Base-by-base conservation (phyloP, 2,113 vertebrate genomes). In the Syngnathoides biaculeatus region DNA sequence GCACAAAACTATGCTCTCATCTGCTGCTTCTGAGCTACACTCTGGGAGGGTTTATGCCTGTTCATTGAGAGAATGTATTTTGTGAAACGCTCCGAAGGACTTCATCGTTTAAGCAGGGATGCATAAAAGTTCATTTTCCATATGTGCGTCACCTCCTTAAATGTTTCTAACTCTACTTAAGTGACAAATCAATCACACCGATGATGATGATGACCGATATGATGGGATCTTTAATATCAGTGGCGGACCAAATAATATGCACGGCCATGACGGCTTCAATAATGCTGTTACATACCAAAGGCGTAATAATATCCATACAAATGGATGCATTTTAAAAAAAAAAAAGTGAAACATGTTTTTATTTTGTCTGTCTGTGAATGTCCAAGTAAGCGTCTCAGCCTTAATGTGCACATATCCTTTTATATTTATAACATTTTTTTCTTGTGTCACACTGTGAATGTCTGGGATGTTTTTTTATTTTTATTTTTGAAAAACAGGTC, bases 361-460 rank as follows among this genome's bases (percentile, higher is more conserved):
- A 35, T 77, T 79, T 42, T 75, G 64, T 79, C 72, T 79, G 72
- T 60, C 66, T 86, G 78, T 86, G 83, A 84, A 79, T 87, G 81
- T 83, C 58, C 79, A 42, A 83, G 87, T 87, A 63, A 83, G 71
- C 86, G 83, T 92, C 89, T 55, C 47, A 87, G 77, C 81, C 88
- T 91, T 90, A 89, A 89, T 92, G 90, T 95, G 94, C 94, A 95
- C 93, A 94, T 93, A 92, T 89, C 4, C 35, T 62, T 90, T 94
- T 93, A 84, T 97, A 95, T 99, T 96, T 98, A 97, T 95, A 94
- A 92, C 92, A 82, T 59, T 69, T 8, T 71, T 74, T 82, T 94
- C 93, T 92, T 92, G 93, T 93, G 94, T 93, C 95, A 92, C 88
- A 95, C 96, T 96, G 94, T 97, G 94, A 96, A 96, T 93, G 92